phyloP scores from a whole-genome alignment of 1,140 invertebrate species.

The Pararge aegeria region DNA sequence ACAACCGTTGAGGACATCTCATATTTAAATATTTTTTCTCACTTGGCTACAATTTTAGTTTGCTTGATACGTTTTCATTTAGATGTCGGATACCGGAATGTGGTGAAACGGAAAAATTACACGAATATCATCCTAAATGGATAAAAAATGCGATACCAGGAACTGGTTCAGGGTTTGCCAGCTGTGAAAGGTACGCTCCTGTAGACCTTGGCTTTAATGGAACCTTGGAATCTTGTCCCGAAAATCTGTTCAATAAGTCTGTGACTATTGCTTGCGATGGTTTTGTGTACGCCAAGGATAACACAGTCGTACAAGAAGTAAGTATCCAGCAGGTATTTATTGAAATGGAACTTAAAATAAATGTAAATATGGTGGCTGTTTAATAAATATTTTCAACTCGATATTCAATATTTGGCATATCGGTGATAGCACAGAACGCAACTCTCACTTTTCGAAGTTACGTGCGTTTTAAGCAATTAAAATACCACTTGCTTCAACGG shows the following conservation, averaged over 20 bases:
- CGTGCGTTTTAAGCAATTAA: no score
- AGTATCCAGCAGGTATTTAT: not conserved
- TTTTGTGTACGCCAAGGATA: constrained; percentile 31
- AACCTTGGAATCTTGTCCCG: constrained; percentile 27
- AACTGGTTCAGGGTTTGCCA: constrained; percentile 20
- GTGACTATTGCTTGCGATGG: constrained; percentile 31
- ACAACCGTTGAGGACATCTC: no score
- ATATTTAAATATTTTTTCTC: no score
- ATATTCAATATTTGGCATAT: no score
- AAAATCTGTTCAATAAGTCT: constrained; percentile 34
- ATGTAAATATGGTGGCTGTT: no score
- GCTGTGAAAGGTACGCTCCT: constrained; percentile 31
- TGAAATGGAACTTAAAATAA: no score
- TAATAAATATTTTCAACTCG: no score
- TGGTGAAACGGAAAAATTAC: constrained; percentile 42
- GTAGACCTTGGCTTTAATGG: constrained; percentile 3
- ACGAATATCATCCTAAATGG: constrained; percentile 76
- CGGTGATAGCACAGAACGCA: no score
- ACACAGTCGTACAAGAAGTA: constrained; percentile 51
- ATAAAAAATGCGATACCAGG: constrained; percentile 74
- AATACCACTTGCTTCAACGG: no score
- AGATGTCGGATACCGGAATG: constrained; percentile 84
- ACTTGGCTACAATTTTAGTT: no score
- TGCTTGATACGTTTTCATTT: no score
- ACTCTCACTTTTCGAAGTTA: no score